Percentiles rank a stretch among this genome's conserved stretches.
Conservation (phyloP, 1,140 invertebrate genomes). For the Contarinia nasturtii region DNA sequence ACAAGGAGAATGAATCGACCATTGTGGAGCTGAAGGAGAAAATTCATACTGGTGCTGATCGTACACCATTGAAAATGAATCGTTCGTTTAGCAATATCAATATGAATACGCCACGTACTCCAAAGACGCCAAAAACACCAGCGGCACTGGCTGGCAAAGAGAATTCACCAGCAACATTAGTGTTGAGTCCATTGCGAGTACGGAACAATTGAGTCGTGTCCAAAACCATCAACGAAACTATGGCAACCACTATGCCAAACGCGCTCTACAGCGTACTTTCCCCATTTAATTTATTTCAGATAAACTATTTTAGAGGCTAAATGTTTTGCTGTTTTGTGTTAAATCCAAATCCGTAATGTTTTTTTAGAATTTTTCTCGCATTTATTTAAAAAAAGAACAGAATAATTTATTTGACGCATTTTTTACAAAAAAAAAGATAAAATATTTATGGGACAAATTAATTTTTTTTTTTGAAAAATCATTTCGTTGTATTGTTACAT, state of each 20-base stretch:
- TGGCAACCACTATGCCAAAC: too few species aligned
- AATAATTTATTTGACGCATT: too few species aligned
- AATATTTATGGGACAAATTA: too few species aligned
- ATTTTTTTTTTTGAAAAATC: too few species aligned
- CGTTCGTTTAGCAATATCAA: neutral
- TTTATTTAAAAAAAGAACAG: neutral
- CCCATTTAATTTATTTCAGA: neutral
- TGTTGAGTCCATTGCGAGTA: neutral
- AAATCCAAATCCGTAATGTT: neutral
- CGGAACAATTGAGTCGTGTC: neutral
- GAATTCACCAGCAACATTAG: constrained; percentile 1
- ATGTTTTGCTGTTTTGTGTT: neutral
- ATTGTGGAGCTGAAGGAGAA: constrained; percentile 1
- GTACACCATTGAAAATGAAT: constrained; percentile 1
- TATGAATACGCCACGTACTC: neutral
- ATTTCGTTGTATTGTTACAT: too few species aligned
- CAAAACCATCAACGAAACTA: neutral
- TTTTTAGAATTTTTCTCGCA: neutral
- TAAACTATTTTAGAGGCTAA: neutral
- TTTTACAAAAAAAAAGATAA: too few species aligned
- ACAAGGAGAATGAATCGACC: constrained; percentile 1
- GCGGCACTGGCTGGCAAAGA: neutral
- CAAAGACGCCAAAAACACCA: constrained; percentile 1
- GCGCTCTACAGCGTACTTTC: too few species aligned
- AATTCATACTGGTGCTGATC: neutral